A percentile compares a stretch with the other conserved stretches of the same genome.
These are phyloP conservation scores for Drosophila siamana DNA, from an alignment of 2,888 invertebrate genomes.

Conservation along the genomic window DNA sequence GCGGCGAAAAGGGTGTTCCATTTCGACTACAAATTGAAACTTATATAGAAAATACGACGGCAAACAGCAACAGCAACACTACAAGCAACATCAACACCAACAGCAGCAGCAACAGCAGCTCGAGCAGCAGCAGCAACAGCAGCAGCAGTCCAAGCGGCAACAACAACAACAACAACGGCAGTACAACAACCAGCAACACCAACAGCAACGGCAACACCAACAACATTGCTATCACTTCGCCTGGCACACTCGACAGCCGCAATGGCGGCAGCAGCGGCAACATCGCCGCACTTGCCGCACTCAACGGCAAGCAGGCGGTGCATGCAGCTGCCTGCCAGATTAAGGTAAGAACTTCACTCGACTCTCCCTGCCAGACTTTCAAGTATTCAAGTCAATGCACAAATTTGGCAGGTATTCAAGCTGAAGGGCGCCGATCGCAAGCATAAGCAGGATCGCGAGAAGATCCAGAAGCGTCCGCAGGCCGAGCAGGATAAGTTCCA, in stretches of 20 bases:
- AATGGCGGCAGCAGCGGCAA: conserved; percentile 20
- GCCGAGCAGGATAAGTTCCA: conserved; percentile 96
- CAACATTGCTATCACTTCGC: conserved; percentile 36
- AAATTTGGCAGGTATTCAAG: conserved; percentile 89
- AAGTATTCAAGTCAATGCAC: background rate
- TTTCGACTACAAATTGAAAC: conserved; percentile 98
- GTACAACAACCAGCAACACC: conserved; percentile 27
- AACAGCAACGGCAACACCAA: conserved; percentile 33
- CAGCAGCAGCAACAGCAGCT: conserved; percentile 38
- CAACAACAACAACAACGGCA: conserved; percentile 35
- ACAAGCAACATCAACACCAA: conserved; percentile 31
- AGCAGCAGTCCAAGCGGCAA: conserved; percentile 28
- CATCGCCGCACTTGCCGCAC: conserved; percentile 59
- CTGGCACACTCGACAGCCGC: conserved; percentile 56
- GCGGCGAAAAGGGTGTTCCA: conserved; percentile 98
- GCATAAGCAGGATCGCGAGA: conserved; percentile 98
- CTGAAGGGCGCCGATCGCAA: conserved; percentile 98
- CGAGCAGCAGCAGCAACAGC: conserved; percentile 29
- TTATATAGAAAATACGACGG: conserved; percentile 84
- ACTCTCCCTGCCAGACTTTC: background rate
- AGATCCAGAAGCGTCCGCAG: conserved; percentile 93
- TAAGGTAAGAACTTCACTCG: conserved; percentile 88
- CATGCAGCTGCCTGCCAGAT: conserved; percentile 98
- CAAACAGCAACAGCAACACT: conserved; percentile 16
- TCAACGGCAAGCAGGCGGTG: conserved; percentile 87